Conservation (phyloP, 2,888 invertebrate species). For the Ethmia dodecea region DNA sequence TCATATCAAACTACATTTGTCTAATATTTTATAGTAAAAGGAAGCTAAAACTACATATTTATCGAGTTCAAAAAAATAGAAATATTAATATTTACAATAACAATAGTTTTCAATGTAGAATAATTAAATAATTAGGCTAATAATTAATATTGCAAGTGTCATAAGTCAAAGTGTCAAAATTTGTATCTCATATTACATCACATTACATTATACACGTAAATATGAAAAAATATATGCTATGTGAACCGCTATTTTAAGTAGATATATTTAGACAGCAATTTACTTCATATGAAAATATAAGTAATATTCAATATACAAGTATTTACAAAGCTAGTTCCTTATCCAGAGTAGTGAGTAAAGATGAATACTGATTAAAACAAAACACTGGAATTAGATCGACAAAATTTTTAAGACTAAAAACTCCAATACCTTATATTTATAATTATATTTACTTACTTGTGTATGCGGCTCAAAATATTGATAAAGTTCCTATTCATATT, state of each 20-base stretch:
- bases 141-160: slow-evolving; percentile 63
- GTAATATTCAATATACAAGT: slow-evolving; percentile 41
- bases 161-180: slow-evolving; percentile 40
- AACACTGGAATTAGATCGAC: slow-evolving; percentile 44
- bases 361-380: slow-evolving; percentile 55
- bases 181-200: slow-evolving; percentile 19
- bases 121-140: slow-evolving; percentile 31
- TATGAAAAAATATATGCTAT: slow-evolving; percentile 69
- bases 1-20: slow-evolving; percentile 11
- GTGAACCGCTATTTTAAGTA: slow-evolving; percentile 39
- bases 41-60: slow-evolving; percentile 27
- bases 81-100: slow-evolving; percentile 51
- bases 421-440: no score
- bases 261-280: slow-evolving; percentile 37
- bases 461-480: no score
- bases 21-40: slow-evolving; percentile 16
- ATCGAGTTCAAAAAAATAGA: slow-evolving; percentile 28
- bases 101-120: slow-evolving; percentile 31
- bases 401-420: no score
- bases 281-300: slow-evolving; percentile 64
- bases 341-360: slow-evolving; percentile 34
- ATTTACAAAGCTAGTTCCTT: slow-evolving; percentile 47
- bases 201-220: slow-evolving; percentile 30
- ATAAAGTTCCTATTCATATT: no score
- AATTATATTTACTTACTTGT: no score